phyloP scores from a whole-genome alignment of 2,113 vertebrate genomes.

The Pseudopodoces humilis region DNA sequence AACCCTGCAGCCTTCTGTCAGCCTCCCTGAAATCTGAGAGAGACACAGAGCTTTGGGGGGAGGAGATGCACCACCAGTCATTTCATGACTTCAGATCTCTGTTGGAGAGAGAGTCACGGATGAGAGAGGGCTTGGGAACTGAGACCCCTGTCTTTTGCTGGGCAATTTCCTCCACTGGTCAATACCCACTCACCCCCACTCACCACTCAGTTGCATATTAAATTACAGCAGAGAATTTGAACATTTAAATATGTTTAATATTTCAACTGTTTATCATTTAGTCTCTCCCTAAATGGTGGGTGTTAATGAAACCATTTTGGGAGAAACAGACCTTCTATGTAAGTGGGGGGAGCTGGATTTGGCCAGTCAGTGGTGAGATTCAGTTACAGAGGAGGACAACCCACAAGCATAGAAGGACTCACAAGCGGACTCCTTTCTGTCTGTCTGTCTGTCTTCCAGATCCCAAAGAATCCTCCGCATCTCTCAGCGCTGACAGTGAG shows the following conservation, averaged over 20 bases:
- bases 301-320: neutral
- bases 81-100: neutral
- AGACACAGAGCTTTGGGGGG: accelerated
- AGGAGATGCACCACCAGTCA: neutral
- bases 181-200: neutral
- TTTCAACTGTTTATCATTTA: neutral
- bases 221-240: neutral
- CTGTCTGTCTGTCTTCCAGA: constrained; percentile 45
- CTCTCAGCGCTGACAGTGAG: neutral
- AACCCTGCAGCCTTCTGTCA: neutral
- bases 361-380: neutral
- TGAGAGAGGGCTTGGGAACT: neutral
- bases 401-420: neutral
- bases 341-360: neutral
- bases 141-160: neutral
- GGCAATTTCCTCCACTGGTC: neutral
- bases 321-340: neutral
- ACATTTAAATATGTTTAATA: neutral
- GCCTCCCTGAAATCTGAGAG: neutral
- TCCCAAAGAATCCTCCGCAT: neutral
- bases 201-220: neutral
- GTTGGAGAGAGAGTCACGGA: neutral
- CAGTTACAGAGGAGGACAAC: neutral
- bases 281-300: neutral
- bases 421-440: neutral